Evolutionary conservation across 2,888 invertebrate genomes (phyloP).

Genomic region (Digitonthophagus gazella): DNA sequence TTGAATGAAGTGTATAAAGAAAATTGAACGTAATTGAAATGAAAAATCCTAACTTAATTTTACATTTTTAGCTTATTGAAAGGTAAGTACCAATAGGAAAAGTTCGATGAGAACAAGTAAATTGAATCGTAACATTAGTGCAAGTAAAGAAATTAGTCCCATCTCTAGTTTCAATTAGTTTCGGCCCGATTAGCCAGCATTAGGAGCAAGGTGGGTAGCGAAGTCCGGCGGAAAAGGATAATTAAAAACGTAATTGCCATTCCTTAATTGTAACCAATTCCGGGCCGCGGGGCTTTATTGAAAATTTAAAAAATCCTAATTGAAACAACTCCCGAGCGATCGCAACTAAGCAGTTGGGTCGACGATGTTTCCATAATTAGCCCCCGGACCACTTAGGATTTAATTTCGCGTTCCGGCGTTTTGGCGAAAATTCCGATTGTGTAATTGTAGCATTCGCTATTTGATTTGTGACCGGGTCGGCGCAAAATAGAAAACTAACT

Average conservation of each 20-base stretch:
- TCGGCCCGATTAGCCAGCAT: background rate
- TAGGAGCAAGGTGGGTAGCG: background rate
- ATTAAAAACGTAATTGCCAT: background rate
- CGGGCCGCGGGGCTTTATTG: background rate
- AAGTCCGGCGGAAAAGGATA: background rate
- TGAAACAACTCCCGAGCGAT: background rate
- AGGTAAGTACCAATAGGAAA: too few relatives aligned
- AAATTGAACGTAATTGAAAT: too few relatives aligned
- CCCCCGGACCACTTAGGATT: background rate
- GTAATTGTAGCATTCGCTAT: background rate
- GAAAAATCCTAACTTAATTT: too few relatives aligned
- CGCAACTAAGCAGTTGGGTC: background rate
- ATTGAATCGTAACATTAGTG: background rate
- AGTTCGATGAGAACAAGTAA: background rate
- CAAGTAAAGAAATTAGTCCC: background rate
- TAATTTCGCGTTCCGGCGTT: background rate
- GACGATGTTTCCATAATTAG: background rate
- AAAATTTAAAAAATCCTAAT: background rate
- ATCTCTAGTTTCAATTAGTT: background rate
- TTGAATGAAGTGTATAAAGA: too few relatives aligned
- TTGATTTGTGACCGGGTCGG: background rate
- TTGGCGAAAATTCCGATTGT: background rate
- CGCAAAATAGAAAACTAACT: background rate
- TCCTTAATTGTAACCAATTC: background rate
- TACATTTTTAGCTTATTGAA: too few relatives aligned